Conservation (phyloP, 2,888 invertebrate genomes). For the Eupeodes luniger region DNA sequence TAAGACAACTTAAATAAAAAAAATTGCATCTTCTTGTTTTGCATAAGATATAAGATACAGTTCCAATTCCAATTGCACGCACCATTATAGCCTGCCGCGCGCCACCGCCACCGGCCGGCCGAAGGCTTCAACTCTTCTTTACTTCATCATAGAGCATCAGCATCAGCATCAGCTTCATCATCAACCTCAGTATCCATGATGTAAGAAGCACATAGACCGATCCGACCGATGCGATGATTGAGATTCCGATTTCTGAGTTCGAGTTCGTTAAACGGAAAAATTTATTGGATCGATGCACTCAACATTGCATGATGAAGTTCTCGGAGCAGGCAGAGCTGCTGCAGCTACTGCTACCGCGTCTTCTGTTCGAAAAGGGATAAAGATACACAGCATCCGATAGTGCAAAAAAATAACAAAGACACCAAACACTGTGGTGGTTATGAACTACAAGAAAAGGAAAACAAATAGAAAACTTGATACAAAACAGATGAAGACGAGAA, state of each 20-base stretch:
- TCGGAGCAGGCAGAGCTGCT: background rate
- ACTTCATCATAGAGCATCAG: constrained; percentile 2
- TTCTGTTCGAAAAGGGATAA: constrained; percentile 38
- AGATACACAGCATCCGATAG: constrained; percentile 54
- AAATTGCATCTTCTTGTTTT: constrained; percentile 56
- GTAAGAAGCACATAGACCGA: constrained; percentile 25
- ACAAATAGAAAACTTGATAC: constrained; percentile 33
- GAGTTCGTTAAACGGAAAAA: constrained; percentile 72
- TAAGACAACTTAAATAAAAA: background rate
- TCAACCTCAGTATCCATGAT: constrained; percentile 6
- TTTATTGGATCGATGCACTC: constrained; percentile 66
- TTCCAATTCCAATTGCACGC: constrained; percentile 66
- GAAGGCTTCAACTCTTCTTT: constrained; percentile 8
- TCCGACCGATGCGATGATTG: constrained; percentile 54
- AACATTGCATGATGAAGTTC: constrained; percentile 17
- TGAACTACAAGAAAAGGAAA: constrained; percentile 21
- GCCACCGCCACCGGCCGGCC: background rate
- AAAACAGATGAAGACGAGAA: background rate
- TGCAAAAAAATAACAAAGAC: background rate
- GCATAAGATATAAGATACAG: constrained; percentile 66
- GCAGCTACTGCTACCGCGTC: background rate
- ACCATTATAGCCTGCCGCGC: constrained; percentile 41
- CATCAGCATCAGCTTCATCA: background rate
- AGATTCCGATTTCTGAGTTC: constrained; percentile 59
- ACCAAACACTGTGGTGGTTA: constrained; percentile 50